Percentiles rank a stretch among this genome's conserved stretches.
These are phyloP conservation scores for Poecilobothrus nobilitatus DNA, from an alignment of 2,888 invertebrate species.

Conservation along the genomic window DNA sequence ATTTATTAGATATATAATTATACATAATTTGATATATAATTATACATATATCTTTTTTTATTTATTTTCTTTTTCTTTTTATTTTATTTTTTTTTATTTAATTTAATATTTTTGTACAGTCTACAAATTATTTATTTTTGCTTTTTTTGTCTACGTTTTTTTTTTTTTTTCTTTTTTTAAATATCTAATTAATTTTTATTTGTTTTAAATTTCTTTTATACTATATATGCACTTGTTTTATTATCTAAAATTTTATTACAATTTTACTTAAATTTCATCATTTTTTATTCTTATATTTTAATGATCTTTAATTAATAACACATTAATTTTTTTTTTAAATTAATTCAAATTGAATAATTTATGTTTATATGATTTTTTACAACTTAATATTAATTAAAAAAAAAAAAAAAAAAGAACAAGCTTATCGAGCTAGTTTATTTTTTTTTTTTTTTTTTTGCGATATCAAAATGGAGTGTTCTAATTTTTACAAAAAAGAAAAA, in stretches of 20 bases:
- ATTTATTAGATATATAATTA: neutral
- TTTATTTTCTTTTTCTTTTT: too few relatives aligned
- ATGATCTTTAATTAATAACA: neutral
- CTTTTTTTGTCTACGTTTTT: neutral
- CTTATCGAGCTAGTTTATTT: neutral
- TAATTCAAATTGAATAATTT: neutral
- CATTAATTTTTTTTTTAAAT: neutral
- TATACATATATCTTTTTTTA: neutral
- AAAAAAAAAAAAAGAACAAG: neutral
- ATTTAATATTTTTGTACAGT: neutral
- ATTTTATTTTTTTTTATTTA: neutral
- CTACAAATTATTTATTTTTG: constrained; percentile 4
- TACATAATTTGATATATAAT: neutral
- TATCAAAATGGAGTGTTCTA: too few relatives aligned
- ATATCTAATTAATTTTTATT: neutral
- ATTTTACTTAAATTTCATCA: neutral
- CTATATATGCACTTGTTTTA: constrained; percentile 2
- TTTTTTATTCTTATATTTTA: neutral
- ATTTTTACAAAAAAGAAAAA: too few relatives aligned
- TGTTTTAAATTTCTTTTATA: neutral
- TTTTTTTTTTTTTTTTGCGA: neutral
- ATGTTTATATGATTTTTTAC: neutral
- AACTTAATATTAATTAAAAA: neutral
- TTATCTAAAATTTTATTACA: constrained; percentile 1
- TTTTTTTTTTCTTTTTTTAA: neutral